These are phyloP conservation scores for Drosophila cognata DNA, from an alignment of 2,888 invertebrate genomes.

Conservation along the genomic window DNA sequence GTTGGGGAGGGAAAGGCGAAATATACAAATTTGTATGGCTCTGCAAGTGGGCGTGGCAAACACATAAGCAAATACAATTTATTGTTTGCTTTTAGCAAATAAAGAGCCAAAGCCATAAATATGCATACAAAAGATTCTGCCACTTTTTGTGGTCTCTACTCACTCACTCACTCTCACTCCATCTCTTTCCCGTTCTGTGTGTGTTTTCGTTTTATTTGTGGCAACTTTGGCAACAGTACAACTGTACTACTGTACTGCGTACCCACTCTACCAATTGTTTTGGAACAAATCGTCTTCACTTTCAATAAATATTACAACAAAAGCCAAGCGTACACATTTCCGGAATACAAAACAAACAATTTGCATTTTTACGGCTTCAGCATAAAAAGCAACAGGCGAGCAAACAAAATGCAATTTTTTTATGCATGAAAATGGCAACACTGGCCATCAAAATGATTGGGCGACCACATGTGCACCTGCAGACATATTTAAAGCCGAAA, in stretches of 20 bases:
- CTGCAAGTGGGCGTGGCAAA: constrained; percentile 35
- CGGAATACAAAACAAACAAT: constrained; percentile 33
- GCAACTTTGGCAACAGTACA: constrained; percentile 20
- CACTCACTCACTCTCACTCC: not conserved
- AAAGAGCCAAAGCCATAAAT: constrained; percentile 65
- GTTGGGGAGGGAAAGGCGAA: not conserved
- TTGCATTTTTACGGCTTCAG: constrained; percentile 43
- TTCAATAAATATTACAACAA: constrained; percentile 71
- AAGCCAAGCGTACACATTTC: constrained; percentile 38
- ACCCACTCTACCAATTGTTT: constrained; percentile 48
- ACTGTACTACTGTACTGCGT: constrained; percentile 16
- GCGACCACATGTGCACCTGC: constrained; percentile 3
- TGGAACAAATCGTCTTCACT: constrained; percentile 55
- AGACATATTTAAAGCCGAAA: not conserved
- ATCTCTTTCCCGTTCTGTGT: not conserved
- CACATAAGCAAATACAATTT: constrained; percentile 52
- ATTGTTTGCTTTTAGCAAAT: constrained; percentile 57
- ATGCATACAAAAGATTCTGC: constrained; percentile 53
- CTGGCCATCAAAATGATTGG: constrained; percentile 1
- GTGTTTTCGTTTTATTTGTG: constrained; percentile 10
- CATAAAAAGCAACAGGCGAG: constrained; percentile 45
- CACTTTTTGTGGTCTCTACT: constrained; percentile 27
- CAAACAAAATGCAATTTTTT: constrained; percentile 29
- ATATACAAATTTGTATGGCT: not conserved
- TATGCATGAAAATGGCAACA: constrained; percentile 23